Evolutionary conservation across 2,797 vertebrate genomes (phyloP).

Genomic region (Molossus molossus): DNA sequence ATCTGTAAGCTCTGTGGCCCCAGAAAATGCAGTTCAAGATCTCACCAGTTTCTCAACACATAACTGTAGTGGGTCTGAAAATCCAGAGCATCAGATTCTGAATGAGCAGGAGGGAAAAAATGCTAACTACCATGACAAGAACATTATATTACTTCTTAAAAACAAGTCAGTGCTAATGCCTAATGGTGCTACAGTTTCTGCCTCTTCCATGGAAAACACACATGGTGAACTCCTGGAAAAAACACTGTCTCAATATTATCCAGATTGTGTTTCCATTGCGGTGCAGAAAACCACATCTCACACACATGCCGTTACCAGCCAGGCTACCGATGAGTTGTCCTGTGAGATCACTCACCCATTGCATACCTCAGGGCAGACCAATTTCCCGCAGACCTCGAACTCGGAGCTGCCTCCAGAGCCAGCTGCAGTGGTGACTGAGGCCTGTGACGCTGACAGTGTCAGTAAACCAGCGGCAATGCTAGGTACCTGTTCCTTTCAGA

Average conservation of each 20-base stretch:
- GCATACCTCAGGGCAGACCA: conserved; percentile 96
- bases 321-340: conserved; percentile 91
- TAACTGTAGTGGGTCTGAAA: conserved; percentile 89
- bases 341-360: conserved; percentile 91
- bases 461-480: conserved; percentile 89
- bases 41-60: conserved; percentile 88
- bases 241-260: conserved; percentile 96
- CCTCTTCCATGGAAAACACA: conserved; percentile 94
- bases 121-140: conserved; percentile 92
- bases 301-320: conserved; percentile 92
- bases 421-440: conserved; percentile 90
- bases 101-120: conserved; percentile 91
- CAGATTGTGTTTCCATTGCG: conserved; percentile 95
- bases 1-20: conserved; percentile 79
- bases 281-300: conserved; percentile 94
- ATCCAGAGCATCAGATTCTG: conserved; percentile 86
- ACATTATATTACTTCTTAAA: conserved; percentile 92
- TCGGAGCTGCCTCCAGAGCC: conserved; percentile 93
- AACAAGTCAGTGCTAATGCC: conserved; percentile 94
- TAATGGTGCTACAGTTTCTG: conserved; percentile 96
- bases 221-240: conserved; percentile 95
- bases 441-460: conserved; percentile 90
- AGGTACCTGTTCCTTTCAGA: conserved; percentile 92
- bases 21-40: conserved; percentile 90
- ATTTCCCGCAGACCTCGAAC: conserved; percentile 92